Percentiles rank a stretch among this genome's conserved stretches.
phyloP scores from a whole-genome alignment of 2,888 invertebrate species.

The Pheosia gnoma region DNA sequence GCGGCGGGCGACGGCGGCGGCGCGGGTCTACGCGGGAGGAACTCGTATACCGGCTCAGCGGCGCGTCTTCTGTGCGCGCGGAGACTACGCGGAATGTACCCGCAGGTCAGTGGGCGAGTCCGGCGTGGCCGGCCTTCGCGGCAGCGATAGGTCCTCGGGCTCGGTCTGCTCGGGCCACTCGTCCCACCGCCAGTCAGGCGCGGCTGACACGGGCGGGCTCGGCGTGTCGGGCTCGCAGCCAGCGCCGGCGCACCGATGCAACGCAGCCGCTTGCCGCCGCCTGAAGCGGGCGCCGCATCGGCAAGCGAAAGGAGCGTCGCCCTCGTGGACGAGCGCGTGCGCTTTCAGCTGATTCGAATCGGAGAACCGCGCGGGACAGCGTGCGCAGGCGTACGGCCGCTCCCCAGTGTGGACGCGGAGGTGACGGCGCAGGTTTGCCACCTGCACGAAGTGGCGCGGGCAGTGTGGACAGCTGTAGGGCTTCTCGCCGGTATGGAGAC shows the following conservation, averaged over 20 bases:
- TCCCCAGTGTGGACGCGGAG: slow-evolving; percentile 96
- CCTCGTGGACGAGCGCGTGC: slow-evolving; percentile 94
- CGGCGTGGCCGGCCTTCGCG: slow-evolving; percentile 77
- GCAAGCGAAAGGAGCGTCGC: slow-evolving; percentile 95
- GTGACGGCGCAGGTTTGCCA: slow-evolving; percentile 95
- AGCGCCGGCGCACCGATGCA: slow-evolving; percentile 89
- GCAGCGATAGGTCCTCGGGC: slow-evolving; percentile 94
- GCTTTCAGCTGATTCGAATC: slow-evolving; percentile 97
- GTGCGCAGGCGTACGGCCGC: slow-evolving; percentile 93
- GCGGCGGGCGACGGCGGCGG: slow-evolving; percentile 51
- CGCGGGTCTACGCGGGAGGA: slow-evolving; percentile 86
- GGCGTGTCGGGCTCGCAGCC: slow-evolving; percentile 70
- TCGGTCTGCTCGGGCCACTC: slow-evolving; percentile 93
- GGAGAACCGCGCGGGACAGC: slow-evolving; percentile 94
- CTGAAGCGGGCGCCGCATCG: slow-evolving; percentile 92
- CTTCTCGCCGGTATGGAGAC: slow-evolving; percentile 96
- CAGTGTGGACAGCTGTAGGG: slow-evolving; percentile 96
- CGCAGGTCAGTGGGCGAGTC: slow-evolving; percentile 80
- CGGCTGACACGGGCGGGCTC: slow-evolving; percentile 75
- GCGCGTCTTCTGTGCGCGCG: slow-evolving; percentile 59
- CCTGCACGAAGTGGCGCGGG: slow-evolving; percentile 96
- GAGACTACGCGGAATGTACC: slow-evolving; percentile 77
- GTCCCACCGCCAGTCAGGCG: slow-evolving; percentile 78
- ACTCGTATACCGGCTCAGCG: slow-evolving; percentile 89
- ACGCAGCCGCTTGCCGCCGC: slow-evolving; percentile 93